Conservation (phyloP, 2,888 invertebrate species). For the Siphlonurus alternatus region DNA sequence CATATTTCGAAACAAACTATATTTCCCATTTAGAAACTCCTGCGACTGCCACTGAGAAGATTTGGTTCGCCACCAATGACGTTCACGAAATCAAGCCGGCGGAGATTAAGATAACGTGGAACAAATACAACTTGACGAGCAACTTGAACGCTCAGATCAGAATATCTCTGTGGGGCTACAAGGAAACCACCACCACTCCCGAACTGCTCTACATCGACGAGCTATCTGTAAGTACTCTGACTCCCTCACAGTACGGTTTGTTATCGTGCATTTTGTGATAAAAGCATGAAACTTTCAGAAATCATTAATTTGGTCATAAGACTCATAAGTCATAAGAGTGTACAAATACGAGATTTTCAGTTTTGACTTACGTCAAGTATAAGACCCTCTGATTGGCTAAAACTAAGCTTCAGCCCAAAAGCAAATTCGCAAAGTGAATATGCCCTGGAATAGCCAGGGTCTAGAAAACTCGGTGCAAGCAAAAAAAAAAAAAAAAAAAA, state of each 20-base stretch:
- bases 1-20: not conserved
- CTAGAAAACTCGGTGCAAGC: no score
- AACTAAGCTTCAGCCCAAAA: no score
- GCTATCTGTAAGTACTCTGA: conserved; percentile 40
- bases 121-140: conserved; percentile 66
- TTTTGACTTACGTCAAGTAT: no score
- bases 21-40: conserved; percentile 55
- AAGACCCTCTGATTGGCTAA: no score
- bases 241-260: not conserved
- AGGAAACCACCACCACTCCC: conserved; percentile 64
- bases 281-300: not conserved
- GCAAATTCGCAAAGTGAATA: no score
- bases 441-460: no score
- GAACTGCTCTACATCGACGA: conserved; percentile 65
- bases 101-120: conserved; percentile 67
- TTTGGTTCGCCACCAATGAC: conserved; percentile 58
- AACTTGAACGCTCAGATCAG: conserved; percentile 58
- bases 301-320: no score
- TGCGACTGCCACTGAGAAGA: conserved; percentile 67
- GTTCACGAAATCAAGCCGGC: conserved; percentile 56
- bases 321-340: not conserved
- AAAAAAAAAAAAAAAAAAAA: no score
- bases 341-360: no score
- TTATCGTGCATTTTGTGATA: not conserved
- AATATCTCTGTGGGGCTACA: conserved; percentile 79